phyloP scores from a whole-genome alignment of 2,797 vertebrate species.

The Centroberyx gerrardi region DNA sequence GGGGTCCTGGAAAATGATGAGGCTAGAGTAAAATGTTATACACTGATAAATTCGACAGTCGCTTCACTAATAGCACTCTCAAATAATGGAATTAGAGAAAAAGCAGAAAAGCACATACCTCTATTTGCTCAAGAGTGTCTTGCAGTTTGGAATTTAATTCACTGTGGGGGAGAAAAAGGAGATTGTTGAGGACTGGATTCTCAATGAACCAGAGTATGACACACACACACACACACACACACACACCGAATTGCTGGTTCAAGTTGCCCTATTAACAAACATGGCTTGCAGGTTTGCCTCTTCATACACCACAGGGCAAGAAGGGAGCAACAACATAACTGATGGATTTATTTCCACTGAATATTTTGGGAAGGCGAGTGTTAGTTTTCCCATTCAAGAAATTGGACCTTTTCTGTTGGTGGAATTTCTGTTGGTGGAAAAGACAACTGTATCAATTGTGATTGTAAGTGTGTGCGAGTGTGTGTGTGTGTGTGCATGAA shows the following conservation, averaged over 20 bases:
- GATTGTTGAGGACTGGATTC: slow-evolving; percentile 3
- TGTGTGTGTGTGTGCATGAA: neutral
- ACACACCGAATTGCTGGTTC: neutral
- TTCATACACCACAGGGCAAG: too few species aligned
- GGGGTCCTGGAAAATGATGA: slow-evolving; percentile 40
- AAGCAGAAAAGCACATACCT: slow-evolving; percentile 85
- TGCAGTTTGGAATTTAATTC: slow-evolving; percentile 98
- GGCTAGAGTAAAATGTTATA: slow-evolving; percentile 34
- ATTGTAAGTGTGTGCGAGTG: neutral
- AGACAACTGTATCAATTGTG: neutral
- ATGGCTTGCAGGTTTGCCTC: too few species aligned
- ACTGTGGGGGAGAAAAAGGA: slow-evolving; percentile 76
- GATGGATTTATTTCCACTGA: slow-evolving; percentile 4
- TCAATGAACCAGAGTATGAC: neutral
- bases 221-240: neutral
- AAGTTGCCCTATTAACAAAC: too few species aligned
- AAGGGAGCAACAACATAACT: neutral
- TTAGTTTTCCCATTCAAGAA: neutral
- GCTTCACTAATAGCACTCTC: slow-evolving; percentile 21
- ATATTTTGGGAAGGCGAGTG: neutral
- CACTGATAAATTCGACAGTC: neutral
- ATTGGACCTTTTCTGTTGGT: neutral
- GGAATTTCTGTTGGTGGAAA: slow-evolving; percentile 3
- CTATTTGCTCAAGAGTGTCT: slow-evolving; percentile 98
- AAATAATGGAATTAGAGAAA: slow-evolving; percentile 45